Evolutionary conservation across 2,888 invertebrate genomes (phyloP), one percentile per base, ranked within the genome.

Genomic region (Chydorus sphaericus): DNA sequence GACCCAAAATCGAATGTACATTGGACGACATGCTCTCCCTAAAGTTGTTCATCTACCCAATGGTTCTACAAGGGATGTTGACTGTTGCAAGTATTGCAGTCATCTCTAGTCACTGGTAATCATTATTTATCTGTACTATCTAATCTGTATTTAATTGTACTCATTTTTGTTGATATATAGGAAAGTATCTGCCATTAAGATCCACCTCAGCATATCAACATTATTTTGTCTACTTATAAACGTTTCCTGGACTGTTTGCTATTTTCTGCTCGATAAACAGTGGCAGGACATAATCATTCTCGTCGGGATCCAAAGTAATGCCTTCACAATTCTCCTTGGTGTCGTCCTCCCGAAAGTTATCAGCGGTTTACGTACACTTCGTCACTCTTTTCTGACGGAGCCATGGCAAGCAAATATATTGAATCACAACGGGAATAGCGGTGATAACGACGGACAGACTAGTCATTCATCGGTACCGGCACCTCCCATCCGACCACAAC

Each of bases 161-260:
- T 33, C 23, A 26, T 20, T 44, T 44, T 11, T 44, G 14, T 33
- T 33, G n/a, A 6, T 8, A 20, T 39, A 44, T 28, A 44, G 44
- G 44, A 23, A 44, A 23, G 44, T 44, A n/a, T 44, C 44, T 26
- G 44, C 44, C n/a, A 44, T 44, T 28, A 44, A 44, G 28, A 44
- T 44, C 26, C 23, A 44, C 44, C 44, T 44, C 20, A 44, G 44
- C 10, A 28, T 44, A 20, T 44, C 26, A 5, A 26, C 44, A 26
- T 23, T 44, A n/a, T 11, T 44, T 5, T 44, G 44, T 44, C n/a
- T 23, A 26, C 14, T n/a, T 23, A 44, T 44, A 14, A 44, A 44
- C 11, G n/a, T 44, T 8, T 5, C 44, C 14, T 44, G 44, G 44
- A n/a, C 8, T 10, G 44, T 44, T 44, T 44, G 14, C 14, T 44